phyloP scores from a whole-genome alignment of 2,113 vertebrate genomes.

The Pelusios castaneus region DNA sequence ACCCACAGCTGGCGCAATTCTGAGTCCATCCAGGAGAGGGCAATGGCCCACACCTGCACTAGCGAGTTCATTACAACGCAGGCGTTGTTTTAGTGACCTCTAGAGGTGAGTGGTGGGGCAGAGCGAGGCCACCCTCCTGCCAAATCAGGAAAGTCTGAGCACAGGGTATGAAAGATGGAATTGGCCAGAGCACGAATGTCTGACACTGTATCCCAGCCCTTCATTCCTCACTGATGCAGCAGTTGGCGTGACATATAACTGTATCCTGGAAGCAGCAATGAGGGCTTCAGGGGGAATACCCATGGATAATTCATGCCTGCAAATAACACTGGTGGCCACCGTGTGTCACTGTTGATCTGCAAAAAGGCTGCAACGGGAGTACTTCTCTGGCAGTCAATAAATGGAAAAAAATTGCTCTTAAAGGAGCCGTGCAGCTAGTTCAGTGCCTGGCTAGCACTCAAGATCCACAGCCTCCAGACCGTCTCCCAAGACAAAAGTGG shows the following conservation, averaged over 20 bases:
- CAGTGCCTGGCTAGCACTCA: not conserved
- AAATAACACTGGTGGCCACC: not conserved
- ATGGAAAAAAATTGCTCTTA: accelerated
- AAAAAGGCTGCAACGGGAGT: not conserved
- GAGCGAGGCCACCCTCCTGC: not conserved
- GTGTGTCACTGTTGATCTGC: not conserved
- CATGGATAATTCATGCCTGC: not conserved
- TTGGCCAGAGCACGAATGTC: not conserved
- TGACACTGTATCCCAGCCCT: not conserved
- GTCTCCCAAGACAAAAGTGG: not conserved
- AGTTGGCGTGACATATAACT: not conserved
- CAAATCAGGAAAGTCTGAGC: accelerated
- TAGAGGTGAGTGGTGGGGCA: not conserved
- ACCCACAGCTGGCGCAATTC: not conserved
- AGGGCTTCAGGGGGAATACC: not conserved
- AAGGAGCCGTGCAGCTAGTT: accelerated
- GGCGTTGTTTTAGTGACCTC: not conserved
- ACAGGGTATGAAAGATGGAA: not conserved
- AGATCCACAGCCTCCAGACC: accelerated
- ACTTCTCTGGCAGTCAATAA: not conserved
- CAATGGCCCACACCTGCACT: not conserved
- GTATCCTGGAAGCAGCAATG: not conserved
- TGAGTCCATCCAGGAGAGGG: not conserved
- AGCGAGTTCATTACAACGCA: not conserved
- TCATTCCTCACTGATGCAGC: not conserved